These are phyloP conservation scores for Tholera decimalis DNA, from an alignment of 2,888 invertebrate genomes.

Conservation along the genomic window DNA sequence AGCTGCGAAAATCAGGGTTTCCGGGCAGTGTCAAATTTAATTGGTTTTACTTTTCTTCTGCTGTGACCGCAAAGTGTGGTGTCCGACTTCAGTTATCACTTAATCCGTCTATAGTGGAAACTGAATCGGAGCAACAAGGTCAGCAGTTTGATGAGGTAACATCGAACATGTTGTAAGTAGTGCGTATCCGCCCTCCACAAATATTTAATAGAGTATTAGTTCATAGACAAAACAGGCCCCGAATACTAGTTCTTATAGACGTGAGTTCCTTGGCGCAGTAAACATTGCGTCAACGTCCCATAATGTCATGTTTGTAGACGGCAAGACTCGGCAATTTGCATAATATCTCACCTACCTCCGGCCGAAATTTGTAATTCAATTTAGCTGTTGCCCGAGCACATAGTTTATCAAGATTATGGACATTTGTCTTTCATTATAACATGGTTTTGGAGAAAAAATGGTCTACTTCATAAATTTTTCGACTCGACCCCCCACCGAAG, in stretches of 20 bases:
- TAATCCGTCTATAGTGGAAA: not conserved
- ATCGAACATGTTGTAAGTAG: not conserved
- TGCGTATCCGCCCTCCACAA: constrained; percentile 1
- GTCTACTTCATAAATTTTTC: constrained; percentile 59
- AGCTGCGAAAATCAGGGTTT: too few relatives aligned
- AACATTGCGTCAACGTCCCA: constrained; percentile 59
- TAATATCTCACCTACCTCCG: constrained; percentile 77
- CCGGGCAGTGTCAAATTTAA: not conserved
- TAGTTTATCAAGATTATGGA: constrained; percentile 72
- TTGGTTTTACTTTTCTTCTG: not conserved
- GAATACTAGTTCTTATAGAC: constrained; percentile 43
- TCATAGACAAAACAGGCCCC: constrained; percentile 28
- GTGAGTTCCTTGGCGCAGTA: constrained; percentile 49
- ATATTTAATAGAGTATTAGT: constrained; percentile 21
- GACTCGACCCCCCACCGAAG: constrained; percentile 38
- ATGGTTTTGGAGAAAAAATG: constrained; percentile 54
- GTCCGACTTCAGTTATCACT: not conserved
- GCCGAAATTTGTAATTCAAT: constrained; percentile 79
- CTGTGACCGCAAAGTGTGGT: not conserved
- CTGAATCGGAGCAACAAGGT: not conserved
- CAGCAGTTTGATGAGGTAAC: not conserved
- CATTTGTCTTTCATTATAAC: constrained; percentile 68
- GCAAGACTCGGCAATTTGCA: constrained; percentile 76
- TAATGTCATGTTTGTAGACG: constrained; percentile 63
- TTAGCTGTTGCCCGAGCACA: constrained; percentile 72